Evolutionary conservation across 1,140 invertebrate genomes (phyloP), one percentile per base, ranked within the genome.

Genomic region (Papilio helenus): DNA sequence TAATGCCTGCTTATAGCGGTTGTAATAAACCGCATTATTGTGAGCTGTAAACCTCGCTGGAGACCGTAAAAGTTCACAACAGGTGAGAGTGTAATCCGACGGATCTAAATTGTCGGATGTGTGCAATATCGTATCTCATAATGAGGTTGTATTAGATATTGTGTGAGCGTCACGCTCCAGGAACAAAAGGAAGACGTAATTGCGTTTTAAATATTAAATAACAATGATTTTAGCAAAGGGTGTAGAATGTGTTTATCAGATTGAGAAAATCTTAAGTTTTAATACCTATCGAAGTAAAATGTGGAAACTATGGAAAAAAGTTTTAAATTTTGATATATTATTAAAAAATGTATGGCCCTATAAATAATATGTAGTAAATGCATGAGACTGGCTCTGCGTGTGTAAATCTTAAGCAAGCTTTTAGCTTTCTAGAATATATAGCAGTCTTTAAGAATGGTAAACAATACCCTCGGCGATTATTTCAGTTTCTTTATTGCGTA

Each of bases 21-120:
- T 65, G 58, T 77, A 77, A 77, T 77, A 77, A 77, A 77, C 76
- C 76, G 55, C 44, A 42, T 77, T 77, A 77, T 77, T 61, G 55
- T 61, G n/a, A 77, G 76, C 76, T 39, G 76, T 77, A 77, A 77
- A 77, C 76, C 76, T 58, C 26, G 34, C n/a, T 23, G 78, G 46
- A 65, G 20, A 58, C 65, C 84, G 76, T 88, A 88, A 88, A 85
- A 86, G 72, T 84, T 82, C 84, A 83, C 84, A 88, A 88, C 86
- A 88, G 85, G 85, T 86, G 85, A 65, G 81, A 81, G 79, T 74
- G 80, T 80, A 76, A 81, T 79, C 71, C 76, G 65, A 39, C 29
- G 20, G 80, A 72, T 79, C 79, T 82, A 83, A 87, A 87, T 86
- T 87, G 83, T 81, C 82, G 78, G 81, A 83, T 84, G 73, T 68